A percentile compares a stretch with the other conserved stretches of the same genome.
Conservation (phyloP, 2,797 vertebrate genomes). For the Poeciliopsis presidionis region DNA sequence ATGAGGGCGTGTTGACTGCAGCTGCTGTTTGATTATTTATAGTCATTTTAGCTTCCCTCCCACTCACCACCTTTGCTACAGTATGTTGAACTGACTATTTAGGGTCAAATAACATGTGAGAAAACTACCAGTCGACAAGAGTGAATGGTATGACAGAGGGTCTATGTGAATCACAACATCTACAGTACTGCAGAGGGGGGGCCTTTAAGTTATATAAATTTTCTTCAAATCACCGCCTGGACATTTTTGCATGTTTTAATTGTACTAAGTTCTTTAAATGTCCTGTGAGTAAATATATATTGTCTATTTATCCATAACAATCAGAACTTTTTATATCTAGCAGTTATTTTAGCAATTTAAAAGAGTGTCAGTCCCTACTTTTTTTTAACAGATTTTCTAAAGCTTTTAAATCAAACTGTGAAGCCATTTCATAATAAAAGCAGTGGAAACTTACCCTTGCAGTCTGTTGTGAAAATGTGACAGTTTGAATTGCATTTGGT, state of each 20-base stretch:
- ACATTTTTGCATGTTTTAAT: too few species aligned
- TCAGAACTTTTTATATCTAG: too few species aligned
- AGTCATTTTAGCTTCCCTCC: neutral
- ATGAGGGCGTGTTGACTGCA: neutral
- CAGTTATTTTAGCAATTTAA: too few species aligned
- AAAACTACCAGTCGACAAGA: neutral
- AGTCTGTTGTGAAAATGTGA: constrained; percentile 82
- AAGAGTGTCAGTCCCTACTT: too few species aligned
- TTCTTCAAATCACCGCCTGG: neutral
- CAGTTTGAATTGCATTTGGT: constrained; percentile 86
- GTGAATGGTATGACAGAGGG: neutral
- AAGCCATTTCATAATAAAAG: neutral
- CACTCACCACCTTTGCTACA: neutral
- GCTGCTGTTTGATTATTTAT: neutral
- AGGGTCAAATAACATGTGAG: neutral
- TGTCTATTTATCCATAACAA: too few species aligned
- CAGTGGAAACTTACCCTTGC: constrained; percentile 81
- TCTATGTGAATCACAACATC: neutral
- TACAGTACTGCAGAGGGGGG: neutral
- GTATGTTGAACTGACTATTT: neutral
- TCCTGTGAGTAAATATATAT: too few species aligned
- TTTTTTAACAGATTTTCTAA: neutral
- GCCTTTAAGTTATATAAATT: neutral
- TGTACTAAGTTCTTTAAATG: too few species aligned
- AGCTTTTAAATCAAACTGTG: neutral